Evolutionary conservation across 2,888 invertebrate genomes (phyloP), one percentile per base, ranked within the genome.

Genomic region (Plagodis dolabraria): DNA sequence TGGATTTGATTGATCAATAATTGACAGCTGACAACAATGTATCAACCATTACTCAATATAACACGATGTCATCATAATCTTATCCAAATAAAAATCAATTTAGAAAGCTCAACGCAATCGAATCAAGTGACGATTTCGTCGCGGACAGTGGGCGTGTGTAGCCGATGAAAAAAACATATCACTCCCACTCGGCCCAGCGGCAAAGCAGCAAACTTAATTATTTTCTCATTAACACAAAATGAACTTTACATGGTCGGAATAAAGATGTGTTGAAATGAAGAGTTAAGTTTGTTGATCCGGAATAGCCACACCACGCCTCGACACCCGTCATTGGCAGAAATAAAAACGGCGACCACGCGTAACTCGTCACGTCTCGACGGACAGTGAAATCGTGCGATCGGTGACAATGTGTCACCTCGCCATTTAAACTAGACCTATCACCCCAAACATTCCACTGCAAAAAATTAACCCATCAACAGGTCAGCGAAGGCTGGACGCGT

Each of bases 281-380:
- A 68, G 64, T 67, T 75, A 79, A 60, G 64, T 68, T 77, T 74
- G 83, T 68, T 71, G 76, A 79, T 82, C 78, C 79, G 79, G 82
- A 83, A 77, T 79, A 85, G 77, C 80, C 83, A 75, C 79, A 92
- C 92, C 92, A 91, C 92, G 92, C 92, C 92, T 91, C 91, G 85
- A 85, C 89, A 89, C 89, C 85, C 87, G 91, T 91, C 92, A 92
- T 92, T 92, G 92, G 92, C 92, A 92, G 92, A 92, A 91, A 92
- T 92, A 92, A 92, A 92, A 92, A 92, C 90, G 86, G 85, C 88
- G 85, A 86, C 89, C 88, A 89, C 91, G 91, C 92, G 92, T 92
- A 90, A 87, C 91, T 86, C 84, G 91, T 92, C 92, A 91, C 92
- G 90, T 89, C 83, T 86, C 81, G 86, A 75, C 85, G 90, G 89